phyloP scores from a whole-genome alignment of 1,140 invertebrate genomes.

The Pseudomyrmex sp. region DNA sequence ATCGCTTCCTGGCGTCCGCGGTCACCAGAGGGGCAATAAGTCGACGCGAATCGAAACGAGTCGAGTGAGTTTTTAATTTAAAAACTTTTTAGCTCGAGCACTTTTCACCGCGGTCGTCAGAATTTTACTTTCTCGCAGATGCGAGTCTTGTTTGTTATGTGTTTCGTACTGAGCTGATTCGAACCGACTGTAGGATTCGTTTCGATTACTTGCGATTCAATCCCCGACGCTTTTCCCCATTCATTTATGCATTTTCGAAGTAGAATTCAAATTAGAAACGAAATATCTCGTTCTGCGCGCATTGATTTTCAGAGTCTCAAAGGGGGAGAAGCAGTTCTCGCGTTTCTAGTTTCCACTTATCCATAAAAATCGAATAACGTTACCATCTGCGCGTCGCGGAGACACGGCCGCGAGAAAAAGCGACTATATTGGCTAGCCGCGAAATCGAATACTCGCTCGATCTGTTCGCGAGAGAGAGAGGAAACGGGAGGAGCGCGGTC shows the following conservation, averaged over 20 bases:
- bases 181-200: neutral
- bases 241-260: neutral
- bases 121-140: slow-evolving; percentile 10
- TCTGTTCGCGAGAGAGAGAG: neutral
- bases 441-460: slow-evolving; percentile 54
- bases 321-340: neutral
- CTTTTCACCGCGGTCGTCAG: neutral
- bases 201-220: slow-evolving; percentile 7
- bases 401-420: slow-evolving; percentile 34
- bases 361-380: slow-evolving; percentile 40
- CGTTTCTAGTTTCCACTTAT: slow-evolving; percentile 15
- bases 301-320: no score
- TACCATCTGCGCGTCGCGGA: neutral
- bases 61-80: slow-evolving; percentile 27
- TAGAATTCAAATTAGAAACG: neutral
- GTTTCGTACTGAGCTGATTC: neutral
- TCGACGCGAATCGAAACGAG: slow-evolving; percentile 23
- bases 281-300: no score
- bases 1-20: slow-evolving; percentile 19
- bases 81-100: neutral
- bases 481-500: neutral
- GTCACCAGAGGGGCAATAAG: neutral
- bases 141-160: neutral
- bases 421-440: slow-evolving; percentile 52
- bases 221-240: neutral